Evolutionary conservation across 1,140 invertebrate species (phyloP), one percentile per base, ranked within the genome.

Genomic region (Drosophila mojavensis): DNA sequence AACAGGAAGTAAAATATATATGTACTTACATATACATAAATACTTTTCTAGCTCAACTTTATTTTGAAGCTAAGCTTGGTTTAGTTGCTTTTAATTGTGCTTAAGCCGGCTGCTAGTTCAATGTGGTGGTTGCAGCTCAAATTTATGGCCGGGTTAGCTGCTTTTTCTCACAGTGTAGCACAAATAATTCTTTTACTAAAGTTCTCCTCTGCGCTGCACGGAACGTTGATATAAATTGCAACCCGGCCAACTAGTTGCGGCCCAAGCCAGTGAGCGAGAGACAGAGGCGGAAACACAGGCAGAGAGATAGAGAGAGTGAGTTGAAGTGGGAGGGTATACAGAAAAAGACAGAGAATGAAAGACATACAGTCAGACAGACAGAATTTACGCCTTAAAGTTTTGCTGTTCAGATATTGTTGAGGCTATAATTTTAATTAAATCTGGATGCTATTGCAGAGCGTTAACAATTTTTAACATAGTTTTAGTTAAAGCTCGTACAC

Each of bases 341-440:
- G n/a, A 30, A 30, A 60, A 54, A 15, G 68, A 48, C 43, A 43
- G n/a, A 55, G 48, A 54, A 50, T 30, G 41, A n/a, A 11, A 24
- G 51, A 1, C 6, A 36, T 41, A 59, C 7, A 36, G 55, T 24
- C 39, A 56, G 60, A 61, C 30, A 53, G 51, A 48, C 43, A 47
- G 70, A 79, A 79, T 82, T 86, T 88, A 83, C 79, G 77, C 77
- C 68, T 80, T 88, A 79, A 86, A 86, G 83, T 86, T 86, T 80
- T 65, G 75, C 78, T 51, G 54, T 70, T 65, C 68, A 73, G 71
- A 88, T 82, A 86, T 86, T 88, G 83, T 77, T 79, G 76, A 61
- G 62, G 75, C 71, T 79, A 88, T 86, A 86, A 83, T 88, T 86
- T 86, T 88, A 86, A 86, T 86, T 86, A 86, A 86, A 86, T 86